A percentile compares a stretch with the other conserved stretches of the same genome.
Evolutionary conservation across 2,113 vertebrate species (phyloP).

Genomic region (Pontoporia blainvillei): DNA sequence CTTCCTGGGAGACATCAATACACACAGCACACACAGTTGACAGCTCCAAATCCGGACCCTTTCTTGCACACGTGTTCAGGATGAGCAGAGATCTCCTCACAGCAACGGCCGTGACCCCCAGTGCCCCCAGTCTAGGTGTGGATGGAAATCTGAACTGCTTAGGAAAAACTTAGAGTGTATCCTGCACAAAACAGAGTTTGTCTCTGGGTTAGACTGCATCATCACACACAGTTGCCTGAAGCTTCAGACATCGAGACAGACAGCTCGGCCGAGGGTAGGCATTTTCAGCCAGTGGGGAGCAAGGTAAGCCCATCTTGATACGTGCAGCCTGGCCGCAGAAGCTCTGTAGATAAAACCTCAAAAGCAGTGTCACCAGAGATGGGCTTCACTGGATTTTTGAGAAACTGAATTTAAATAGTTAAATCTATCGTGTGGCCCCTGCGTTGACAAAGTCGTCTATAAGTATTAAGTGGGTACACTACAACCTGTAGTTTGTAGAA

Average conservation of each 20-base stretch:
- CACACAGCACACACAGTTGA: not conserved
- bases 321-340: not conserved
- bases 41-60: not conserved
- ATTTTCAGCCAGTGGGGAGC: not conserved
- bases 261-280: not conserved
- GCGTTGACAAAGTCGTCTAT: not conserved
- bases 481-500: not conserved
- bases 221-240: not conserved
- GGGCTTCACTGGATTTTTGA: not conserved
- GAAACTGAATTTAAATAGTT: not conserved
- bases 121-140: not conserved
- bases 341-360: not conserved
- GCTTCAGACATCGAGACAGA: not conserved
- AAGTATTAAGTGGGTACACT: not conserved
- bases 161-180: not conserved
- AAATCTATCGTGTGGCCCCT: not conserved
- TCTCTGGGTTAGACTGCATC: not conserved
- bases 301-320: not conserved
- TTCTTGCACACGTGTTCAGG: not conserved
- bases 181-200: not conserved
- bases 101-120: not conserved
- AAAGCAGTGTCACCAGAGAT: not conserved
- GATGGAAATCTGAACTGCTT: not conserved
- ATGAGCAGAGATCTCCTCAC: not conserved
- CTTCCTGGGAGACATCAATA: not conserved